A percentile compares a stretch with the other conserved stretches of the same genome.
phyloP scores from a whole-genome alignment of 2,113 vertebrate genomes.

The Festucalex cinctus region DNA sequence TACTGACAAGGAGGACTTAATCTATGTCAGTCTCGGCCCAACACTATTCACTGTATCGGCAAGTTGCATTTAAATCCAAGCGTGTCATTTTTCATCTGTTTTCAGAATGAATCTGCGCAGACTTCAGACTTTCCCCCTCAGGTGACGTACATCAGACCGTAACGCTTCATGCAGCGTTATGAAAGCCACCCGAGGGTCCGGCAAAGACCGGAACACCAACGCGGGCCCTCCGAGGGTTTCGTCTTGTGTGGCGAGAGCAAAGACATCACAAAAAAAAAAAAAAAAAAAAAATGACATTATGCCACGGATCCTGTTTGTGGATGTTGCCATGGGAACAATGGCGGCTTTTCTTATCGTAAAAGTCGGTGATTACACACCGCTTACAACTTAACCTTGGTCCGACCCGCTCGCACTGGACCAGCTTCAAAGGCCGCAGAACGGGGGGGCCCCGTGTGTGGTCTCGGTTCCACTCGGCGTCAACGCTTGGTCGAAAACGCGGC shows the following conservation, averaged over 20 bases:
- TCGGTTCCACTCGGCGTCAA: constrained; percentile 51
- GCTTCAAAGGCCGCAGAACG: constrained; percentile 51
- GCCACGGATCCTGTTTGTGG: neutral
- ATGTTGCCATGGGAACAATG: constrained; percentile 34
- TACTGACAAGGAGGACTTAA: too few relatives aligned
- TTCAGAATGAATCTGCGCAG: constrained; percentile 65
- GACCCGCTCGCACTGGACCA: constrained; percentile 28
- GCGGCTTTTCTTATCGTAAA: constrained; percentile 63
- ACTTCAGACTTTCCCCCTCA: constrained; percentile 63
- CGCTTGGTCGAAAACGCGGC: constrained; percentile 43
- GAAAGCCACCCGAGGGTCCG: constrained; percentile 66
- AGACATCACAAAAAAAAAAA: constrained; percentile 14
- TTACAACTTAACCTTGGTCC: constrained; percentile 64
- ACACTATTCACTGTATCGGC: too few relatives aligned
- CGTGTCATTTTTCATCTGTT: constrained; percentile 2
- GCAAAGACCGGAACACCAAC: constrained; percentile 62
- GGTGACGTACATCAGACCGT: constrained; percentile 62
- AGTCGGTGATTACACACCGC: constrained; percentile 51
- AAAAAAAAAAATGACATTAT: neutral
- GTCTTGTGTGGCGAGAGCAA: constrained; percentile 61
- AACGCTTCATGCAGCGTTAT: constrained; percentile 60
- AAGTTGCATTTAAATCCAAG: neutral
- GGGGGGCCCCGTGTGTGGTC: constrained; percentile 71
- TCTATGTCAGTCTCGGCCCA: too few relatives aligned
- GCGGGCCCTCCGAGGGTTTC: constrained; percentile 53